Evolutionary conservation across 2,113 vertebrate genomes (phyloP), one percentile per base, ranked within the genome.

Genomic region (Lagopus leucura): DNA sequence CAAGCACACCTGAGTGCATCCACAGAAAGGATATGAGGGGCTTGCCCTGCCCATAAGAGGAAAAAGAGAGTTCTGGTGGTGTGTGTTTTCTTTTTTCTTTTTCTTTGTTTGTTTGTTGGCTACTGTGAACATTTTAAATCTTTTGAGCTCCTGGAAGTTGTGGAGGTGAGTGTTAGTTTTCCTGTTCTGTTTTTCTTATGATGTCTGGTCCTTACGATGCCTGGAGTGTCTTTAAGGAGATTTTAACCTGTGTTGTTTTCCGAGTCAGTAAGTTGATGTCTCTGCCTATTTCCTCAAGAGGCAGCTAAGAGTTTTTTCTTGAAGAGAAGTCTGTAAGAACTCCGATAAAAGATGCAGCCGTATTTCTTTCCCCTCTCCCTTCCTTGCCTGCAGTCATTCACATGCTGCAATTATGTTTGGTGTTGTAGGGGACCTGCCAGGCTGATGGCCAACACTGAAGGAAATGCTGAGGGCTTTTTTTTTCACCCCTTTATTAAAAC

Each of bases 41-140:
- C 57, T 72, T 30, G 16, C 25, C 20, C n/a, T 58, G 25, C 0
- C 6, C 8, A 3, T 1, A 2, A 2, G 2, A 1, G 2, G 16
- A 21, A 8, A 21, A 20, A 2, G 12, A 2, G 17, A 0, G 28
- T 32, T 19, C 17, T 38, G 45, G 0, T 58, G 36, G 2, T 38
- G 30, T 66, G 25, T 40, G 6, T 3, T 6, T 8, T 19, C 21
- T 9, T 71, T 28, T 50, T 52, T 38, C 38, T 38, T 38, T 38
- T 42, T 12, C 12, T 42, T 42, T 42, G 11, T 42, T 42, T 42
- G 13, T 42, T 61, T 25, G 4, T 11, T 55, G 36, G 36, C 38
- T 38, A 38, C 9, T 38, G 38, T 10, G 38, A 38, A 38, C 38
- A 8, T 71, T 28, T 50, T 47, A 2, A 64, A 10, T 38, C 15